Conservation (phyloP, 2,888 invertebrate genomes). For the Clanis bilineata region DNA sequence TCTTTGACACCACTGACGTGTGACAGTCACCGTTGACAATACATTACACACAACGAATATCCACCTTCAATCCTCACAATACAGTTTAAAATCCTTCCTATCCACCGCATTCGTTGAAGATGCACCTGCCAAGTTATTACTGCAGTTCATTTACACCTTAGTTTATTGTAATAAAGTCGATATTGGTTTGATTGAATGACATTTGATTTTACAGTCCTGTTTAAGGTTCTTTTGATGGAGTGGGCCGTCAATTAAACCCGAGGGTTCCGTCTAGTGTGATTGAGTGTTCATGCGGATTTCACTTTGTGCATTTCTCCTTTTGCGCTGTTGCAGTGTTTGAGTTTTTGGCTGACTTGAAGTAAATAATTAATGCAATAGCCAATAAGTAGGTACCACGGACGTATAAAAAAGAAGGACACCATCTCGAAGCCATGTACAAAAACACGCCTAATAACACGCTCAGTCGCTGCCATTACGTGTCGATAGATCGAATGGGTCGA, state of each 20-base stretch:
- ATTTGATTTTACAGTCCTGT: slow-evolving; percentile 43
- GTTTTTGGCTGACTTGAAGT: neutral
- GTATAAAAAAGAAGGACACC: too few species aligned
- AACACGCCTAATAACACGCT: too few species aligned
- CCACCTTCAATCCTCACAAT: neutral
- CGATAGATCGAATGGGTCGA: too few species aligned
- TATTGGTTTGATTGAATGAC: slow-evolving; percentile 32
- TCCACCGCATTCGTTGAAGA: neutral
- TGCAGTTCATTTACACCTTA: slow-evolving; percentile 22
- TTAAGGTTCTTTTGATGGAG: slow-evolving; percentile 76
- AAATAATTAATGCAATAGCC: neutral
- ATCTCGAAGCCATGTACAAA: too few species aligned
- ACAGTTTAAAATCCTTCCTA: slow-evolving; percentile 15
- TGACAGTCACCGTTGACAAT: slow-evolving; percentile 66
- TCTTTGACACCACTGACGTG: slow-evolving; percentile 61
- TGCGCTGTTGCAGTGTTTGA: slow-evolving; percentile 34
- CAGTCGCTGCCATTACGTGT: too few species aligned
- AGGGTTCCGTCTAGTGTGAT: slow-evolving; percentile 68
- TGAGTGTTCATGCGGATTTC: slow-evolving; percentile 74
- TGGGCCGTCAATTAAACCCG: slow-evolving; percentile 77
- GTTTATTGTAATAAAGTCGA: slow-evolving; percentile 39
- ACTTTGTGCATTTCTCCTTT: slow-evolving; percentile 42
- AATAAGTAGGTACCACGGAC: too few species aligned
- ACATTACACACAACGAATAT: slow-evolving; percentile 31
- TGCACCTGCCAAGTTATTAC: slow-evolving; percentile 1